Percentiles rank a stretch among this genome's conserved stretches.
phyloP scores from a whole-genome alignment of 2,797 vertebrate species.

The Epinephelus awoara region DNA sequence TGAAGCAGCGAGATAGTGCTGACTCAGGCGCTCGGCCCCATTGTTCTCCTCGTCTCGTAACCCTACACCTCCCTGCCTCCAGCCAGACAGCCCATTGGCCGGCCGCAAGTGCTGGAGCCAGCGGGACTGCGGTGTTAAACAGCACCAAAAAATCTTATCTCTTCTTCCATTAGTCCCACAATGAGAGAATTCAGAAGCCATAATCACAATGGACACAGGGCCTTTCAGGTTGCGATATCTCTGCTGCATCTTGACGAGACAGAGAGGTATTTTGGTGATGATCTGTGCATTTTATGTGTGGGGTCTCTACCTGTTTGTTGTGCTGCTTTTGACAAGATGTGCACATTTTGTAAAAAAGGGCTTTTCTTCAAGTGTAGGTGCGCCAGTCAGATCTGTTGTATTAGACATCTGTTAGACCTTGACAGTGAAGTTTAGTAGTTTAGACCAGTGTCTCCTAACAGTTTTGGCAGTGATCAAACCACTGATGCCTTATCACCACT shows the following conservation, averaged over 20 bases:
- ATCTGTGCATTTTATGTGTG: slow-evolving; percentile 41
- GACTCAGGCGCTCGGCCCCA: slow-evolving; percentile 82
- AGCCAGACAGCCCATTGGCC: slow-evolving; percentile 75
- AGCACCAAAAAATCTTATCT: slow-evolving; percentile 78
- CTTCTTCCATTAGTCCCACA: slow-evolving; percentile 77
- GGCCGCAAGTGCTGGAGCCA: slow-evolving; percentile 77
- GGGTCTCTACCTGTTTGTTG: slow-evolving; percentile 34
- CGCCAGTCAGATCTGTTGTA: neutral
- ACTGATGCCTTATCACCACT: neutral
- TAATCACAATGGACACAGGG: slow-evolving; percentile 69
- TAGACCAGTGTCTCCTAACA: neutral
- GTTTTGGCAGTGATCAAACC: neutral
- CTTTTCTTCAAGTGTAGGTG: slow-evolving; percentile 1
- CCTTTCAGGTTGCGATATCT: slow-evolving; percentile 65
- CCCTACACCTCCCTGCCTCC: slow-evolving; percentile 77
- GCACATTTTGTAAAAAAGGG: slow-evolving; percentile 7
- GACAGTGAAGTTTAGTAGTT: neutral
- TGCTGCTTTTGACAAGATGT: slow-evolving; percentile 27
- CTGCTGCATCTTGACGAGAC: slow-evolving; percentile 52
- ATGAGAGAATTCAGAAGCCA: slow-evolving; percentile 74
- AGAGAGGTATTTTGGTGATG: slow-evolving; percentile 50
- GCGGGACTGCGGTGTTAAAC: slow-evolving; percentile 78
- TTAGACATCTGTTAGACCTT: slow-evolving; percentile 26
- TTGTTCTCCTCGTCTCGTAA: slow-evolving; percentile 82
- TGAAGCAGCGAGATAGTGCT: slow-evolving; percentile 76